Evolutionary conservation across 2,888 invertebrate genomes (phyloP).

Genomic region (Embidobia sp.): DNA sequence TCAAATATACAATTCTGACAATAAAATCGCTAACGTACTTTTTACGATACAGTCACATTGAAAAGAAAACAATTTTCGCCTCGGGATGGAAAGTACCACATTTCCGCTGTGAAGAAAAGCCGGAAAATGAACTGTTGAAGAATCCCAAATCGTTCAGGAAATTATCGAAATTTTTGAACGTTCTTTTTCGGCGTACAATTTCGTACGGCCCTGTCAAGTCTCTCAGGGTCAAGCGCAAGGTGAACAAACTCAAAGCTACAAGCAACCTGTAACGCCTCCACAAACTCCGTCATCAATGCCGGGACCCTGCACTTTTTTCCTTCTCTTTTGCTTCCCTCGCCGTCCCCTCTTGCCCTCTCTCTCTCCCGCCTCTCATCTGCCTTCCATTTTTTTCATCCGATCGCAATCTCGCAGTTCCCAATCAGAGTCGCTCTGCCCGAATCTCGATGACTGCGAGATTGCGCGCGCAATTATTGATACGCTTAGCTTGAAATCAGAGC

Average conservation of each 20-base stretch:
- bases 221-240: constrained; percentile 67
- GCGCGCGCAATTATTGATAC: no score
- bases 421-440: not conserved
- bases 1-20: no score
- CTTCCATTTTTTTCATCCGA: constrained; percentile 7
- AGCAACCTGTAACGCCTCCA: constrained; percentile 58
- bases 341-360: constrained; percentile 3
- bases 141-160: no score
- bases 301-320: constrained; percentile 31
- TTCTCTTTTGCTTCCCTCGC: not conserved
- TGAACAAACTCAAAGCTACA: constrained; percentile 72
- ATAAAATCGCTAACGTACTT: no score
- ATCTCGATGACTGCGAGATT: no score
- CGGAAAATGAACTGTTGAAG: not conserved
- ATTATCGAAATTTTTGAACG: no score
- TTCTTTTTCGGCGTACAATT: not conserved
- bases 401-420: constrained; percentile 2
- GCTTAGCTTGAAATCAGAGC: no score
- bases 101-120: no score
- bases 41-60: no score
- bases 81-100: no score
- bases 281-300: constrained; percentile 56
- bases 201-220: constrained; percentile 36
- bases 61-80: no score
- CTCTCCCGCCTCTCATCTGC: not conserved